phyloP scores from a whole-genome alignment of 2,797 vertebrate genomes.

The Sphenopsis melanotis region DNA sequence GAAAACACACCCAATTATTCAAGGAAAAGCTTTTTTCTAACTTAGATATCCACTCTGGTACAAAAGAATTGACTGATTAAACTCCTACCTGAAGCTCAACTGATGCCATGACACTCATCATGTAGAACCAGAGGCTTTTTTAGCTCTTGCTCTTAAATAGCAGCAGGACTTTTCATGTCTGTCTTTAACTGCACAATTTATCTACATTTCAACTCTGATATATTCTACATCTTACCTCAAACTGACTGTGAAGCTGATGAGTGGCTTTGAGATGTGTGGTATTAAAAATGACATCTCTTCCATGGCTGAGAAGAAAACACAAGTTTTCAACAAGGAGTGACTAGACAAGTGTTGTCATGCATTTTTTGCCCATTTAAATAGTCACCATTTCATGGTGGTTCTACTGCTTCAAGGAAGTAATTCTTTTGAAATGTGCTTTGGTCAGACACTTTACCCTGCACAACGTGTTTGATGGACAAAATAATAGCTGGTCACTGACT shows the following conservation, averaged over 20 bases:
- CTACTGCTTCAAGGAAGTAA: neutral
- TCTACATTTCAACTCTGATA: neutral
- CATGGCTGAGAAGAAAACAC: neutral
- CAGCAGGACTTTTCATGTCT: neutral
- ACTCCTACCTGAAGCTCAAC: neutral
- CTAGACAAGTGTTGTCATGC: neutral
- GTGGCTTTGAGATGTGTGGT: neutral
- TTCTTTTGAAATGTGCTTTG: neutral
- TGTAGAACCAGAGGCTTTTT: neutral
- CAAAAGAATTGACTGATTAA: neutral
- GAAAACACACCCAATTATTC: neutral
- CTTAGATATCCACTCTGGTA: neutral
- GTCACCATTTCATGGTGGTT: neutral
- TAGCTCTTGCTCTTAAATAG: neutral
- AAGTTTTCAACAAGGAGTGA: neutral
- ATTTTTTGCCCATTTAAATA: neutral
- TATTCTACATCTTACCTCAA: neutral
- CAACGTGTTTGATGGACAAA: neutral
- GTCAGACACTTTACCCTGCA: neutral
- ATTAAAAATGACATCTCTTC: rapidly evolving
- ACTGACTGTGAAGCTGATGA: neutral
- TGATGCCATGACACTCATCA: neutral
- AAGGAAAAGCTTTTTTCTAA: neutral
- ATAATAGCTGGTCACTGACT: neutral
- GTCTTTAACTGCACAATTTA: neutral